These are phyloP conservation scores for Syndactyla subalaris DNA, from an alignment of 2,797 vertebrate species.

Conservation along the genomic window DNA sequence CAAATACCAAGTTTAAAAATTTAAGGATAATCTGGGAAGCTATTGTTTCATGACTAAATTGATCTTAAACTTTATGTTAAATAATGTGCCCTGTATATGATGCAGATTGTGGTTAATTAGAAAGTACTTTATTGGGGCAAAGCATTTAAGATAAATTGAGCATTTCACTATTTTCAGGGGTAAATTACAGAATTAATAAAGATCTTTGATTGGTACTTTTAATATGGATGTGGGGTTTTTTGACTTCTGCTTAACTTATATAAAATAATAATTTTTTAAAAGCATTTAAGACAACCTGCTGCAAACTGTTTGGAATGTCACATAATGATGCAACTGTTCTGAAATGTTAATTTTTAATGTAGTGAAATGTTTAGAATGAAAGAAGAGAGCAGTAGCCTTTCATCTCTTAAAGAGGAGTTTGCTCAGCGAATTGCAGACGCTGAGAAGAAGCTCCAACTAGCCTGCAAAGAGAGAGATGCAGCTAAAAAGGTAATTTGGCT, in stretches of 20 bases:
- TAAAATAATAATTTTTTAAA: not conserved
- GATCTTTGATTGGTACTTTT: not conserved
- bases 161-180: not conserved
- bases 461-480: slow-evolving; percentile 96
- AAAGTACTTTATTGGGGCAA: not conserved
- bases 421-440: slow-evolving; percentile 95
- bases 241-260: not conserved
- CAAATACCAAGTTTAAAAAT: not conserved
- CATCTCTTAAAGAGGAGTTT: slow-evolving; percentile 94
- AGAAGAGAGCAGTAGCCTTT: slow-evolving; percentile 92
- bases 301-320: not conserved
- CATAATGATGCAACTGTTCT: not conserved
- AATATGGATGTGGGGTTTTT: rapidly evolving
- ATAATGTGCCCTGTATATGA: not conserved
- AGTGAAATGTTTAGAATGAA: slow-evolving; percentile 93
- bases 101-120: not conserved
- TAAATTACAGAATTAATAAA: not conserved
- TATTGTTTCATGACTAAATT: not conserved
- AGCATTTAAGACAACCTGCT: not conserved
- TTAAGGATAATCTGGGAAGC: not conserved
- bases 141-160: not conserved
- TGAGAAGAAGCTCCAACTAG: slow-evolving; percentile 93
- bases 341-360: slow-evolving; percentile 54
- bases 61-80: not conserved
- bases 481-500: slow-evolving; percentile 89